A percentile compares a stretch with the other conserved stretches of the same genome.
phyloP scores from a whole-genome alignment of 2,113 vertebrate species.

The Crotalus helleri region DNA sequence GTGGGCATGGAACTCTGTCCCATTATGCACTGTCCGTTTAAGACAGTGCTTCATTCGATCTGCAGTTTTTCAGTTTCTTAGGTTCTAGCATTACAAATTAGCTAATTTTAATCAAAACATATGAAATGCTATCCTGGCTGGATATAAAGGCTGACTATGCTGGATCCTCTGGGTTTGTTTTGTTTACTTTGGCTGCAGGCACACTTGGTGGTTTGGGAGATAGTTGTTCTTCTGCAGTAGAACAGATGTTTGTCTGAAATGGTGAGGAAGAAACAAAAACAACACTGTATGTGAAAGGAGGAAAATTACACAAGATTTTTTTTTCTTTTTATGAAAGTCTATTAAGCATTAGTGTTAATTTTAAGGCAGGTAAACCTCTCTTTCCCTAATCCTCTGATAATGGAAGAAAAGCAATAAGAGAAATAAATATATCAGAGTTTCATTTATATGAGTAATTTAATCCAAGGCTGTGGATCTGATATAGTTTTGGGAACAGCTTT shows the following conservation, averaged over 20 bases:
- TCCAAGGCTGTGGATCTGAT: conserved; percentile 21
- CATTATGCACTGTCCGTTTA: conserved; percentile 63
- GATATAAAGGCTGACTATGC: conserved; percentile 96
- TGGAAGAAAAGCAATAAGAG: conserved; percentile 36
- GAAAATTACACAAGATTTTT: conserved; percentile 70
- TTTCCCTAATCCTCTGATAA: conserved; percentile 34
- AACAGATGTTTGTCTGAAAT: conserved; percentile 99
- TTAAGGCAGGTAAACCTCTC: conserved; percentile 49
- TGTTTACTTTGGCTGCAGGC: conserved; percentile 96
- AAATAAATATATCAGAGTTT: conserved; percentile 49
- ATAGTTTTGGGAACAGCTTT: conserved; percentile 8
- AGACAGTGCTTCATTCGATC: conserved; percentile 70
- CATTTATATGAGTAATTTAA: conserved; percentile 41
- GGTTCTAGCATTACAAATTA: conserved; percentile 97
- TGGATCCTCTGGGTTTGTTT: conserved; percentile 85
- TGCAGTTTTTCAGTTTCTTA: conserved; percentile 89
- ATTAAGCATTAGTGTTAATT: conserved; percentile 65
- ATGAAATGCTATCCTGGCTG: conserved; percentile 92
- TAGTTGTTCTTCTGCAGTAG: conserved; percentile 91
- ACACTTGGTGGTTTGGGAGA: conserved; percentile 91
- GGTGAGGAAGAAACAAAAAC: conserved; percentile 98
- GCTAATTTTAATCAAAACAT: conserved; percentile 99
- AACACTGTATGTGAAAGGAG: conserved; percentile 82
- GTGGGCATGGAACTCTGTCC: conserved; percentile 49
- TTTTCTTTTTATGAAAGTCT: conserved; percentile 65